Conservation (phyloP, 1,140 invertebrate genomes). For the Semibalanus balanoides region DNA sequence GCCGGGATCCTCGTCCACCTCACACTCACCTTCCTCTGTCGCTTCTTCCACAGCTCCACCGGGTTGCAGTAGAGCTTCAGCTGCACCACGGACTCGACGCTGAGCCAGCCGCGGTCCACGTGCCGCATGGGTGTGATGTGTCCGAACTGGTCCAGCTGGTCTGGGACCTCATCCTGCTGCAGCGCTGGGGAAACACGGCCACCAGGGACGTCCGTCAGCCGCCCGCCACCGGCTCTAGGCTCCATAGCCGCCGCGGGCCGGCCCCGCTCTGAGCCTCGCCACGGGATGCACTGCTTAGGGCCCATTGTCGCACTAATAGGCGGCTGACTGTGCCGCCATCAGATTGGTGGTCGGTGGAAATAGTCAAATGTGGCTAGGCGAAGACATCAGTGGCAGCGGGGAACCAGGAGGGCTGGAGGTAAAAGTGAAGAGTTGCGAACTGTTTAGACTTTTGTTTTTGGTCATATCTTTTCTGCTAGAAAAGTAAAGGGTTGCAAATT, state of each 20-base stretch:
- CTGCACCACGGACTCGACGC: constrained; percentile 67
- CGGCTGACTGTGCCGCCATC: neutral
- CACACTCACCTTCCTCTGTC: constrained; percentile 48
- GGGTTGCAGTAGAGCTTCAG: constrained; percentile 69
- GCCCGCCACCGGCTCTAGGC: neutral
- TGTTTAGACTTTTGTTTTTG: too few relatives aligned
- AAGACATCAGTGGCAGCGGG: neutral
- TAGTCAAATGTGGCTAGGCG: too few relatives aligned
- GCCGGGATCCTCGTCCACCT: too few relatives aligned
- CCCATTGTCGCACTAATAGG: neutral
- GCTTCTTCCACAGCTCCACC: constrained; percentile 64
- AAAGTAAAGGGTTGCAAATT: too few relatives aligned
- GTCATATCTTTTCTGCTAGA: too few relatives aligned
- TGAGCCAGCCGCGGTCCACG: constrained; percentile 73
- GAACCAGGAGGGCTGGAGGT: too few relatives aligned
- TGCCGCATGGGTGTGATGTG: constrained; percentile 43
- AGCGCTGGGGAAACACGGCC: neutral
- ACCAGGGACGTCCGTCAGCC: neutral
- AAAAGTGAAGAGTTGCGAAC: too few relatives aligned
- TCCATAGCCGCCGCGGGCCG: neutral
- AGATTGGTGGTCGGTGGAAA: neutral
- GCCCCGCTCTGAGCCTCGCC: neutral
- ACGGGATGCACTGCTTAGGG: neutral
- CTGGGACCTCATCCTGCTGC: constrained; percentile 5
- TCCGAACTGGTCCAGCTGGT: constrained; percentile 39